Evolutionary conservation across 2,113 vertebrate species (phyloP).

Genomic region (Ageneiosus marmoratus): DNA sequence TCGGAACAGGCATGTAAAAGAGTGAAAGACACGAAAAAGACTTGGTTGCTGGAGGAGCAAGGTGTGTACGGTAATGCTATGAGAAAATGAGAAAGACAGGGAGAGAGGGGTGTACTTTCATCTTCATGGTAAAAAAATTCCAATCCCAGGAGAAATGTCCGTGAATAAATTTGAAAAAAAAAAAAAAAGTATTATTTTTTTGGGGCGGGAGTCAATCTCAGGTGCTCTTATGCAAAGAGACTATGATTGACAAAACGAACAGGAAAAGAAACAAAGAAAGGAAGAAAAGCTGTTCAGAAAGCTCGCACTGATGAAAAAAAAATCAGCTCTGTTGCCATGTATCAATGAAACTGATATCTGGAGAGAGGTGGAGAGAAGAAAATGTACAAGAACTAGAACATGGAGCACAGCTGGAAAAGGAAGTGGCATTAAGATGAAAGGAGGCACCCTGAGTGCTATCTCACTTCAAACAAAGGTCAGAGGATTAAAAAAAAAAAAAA

Average conservation of each 20-base stretch:
- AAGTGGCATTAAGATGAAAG: slow-evolving; percentile 56
- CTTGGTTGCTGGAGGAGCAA: neutral
- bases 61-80: neutral
- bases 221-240: neutral
- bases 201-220: neutral
- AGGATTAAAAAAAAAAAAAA: neutral
- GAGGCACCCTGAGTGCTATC: slow-evolving; percentile 39
- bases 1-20: neutral
- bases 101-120: neutral
- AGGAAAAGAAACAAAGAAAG: neutral
- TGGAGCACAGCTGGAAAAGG: slow-evolving; percentile 23
- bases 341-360: neutral
- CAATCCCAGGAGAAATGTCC: neutral
- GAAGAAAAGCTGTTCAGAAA: neutral
- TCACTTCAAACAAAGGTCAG: slow-evolving; percentile 51
- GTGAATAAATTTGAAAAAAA: neutral
- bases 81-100: neutral
- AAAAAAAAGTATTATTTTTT: neutral
- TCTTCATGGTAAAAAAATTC: neutral
- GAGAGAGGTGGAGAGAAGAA: neutral
- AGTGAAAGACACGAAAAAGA: neutral
- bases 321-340: too few relatives aligned
- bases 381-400: neutral
- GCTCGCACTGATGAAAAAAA: too few relatives aligned
- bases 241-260: neutral